Evolutionary conservation across 2,113 vertebrate species (phyloP).

Genomic region (Calypte anna): DNA sequence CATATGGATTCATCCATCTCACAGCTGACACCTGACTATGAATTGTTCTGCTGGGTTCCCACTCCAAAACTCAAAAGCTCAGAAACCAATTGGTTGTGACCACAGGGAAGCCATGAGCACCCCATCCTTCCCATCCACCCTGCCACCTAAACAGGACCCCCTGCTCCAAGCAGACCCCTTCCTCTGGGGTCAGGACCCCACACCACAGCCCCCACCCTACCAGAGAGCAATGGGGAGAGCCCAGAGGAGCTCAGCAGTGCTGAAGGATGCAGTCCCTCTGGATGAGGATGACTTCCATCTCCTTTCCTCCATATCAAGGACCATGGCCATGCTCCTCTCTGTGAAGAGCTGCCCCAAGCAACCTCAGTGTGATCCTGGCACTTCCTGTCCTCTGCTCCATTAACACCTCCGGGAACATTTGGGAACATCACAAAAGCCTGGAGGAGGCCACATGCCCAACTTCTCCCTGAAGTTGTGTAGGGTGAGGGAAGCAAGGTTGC

Average conservation of each 20-base stretch:
- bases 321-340: rapidly evolving
- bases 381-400: background rate
- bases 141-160: background rate
- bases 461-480: background rate
- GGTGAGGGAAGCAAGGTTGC: background rate
- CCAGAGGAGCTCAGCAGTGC: background rate
- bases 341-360: background rate
- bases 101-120: background rate
- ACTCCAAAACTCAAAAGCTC: background rate
- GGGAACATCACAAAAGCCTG: background rate
- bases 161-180: background rate
- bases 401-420: background rate
- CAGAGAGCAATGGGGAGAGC: background rate
- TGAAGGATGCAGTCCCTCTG: rapidly evolving
- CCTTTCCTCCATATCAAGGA: rapidly evolving
- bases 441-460: background rate
- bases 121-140: too few relatives aligned
- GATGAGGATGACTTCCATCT: background rate
- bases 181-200: background rate
- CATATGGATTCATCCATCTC: background rate
- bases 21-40: background rate
- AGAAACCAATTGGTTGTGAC: too few relatives aligned
- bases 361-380: too few relatives aligned
- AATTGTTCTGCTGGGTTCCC: background rate
- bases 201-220: background rate